Base-by-base conservation (phyloP, 2,797 vertebrate genomes). In the Typhlichthys subterraneus region DNA sequence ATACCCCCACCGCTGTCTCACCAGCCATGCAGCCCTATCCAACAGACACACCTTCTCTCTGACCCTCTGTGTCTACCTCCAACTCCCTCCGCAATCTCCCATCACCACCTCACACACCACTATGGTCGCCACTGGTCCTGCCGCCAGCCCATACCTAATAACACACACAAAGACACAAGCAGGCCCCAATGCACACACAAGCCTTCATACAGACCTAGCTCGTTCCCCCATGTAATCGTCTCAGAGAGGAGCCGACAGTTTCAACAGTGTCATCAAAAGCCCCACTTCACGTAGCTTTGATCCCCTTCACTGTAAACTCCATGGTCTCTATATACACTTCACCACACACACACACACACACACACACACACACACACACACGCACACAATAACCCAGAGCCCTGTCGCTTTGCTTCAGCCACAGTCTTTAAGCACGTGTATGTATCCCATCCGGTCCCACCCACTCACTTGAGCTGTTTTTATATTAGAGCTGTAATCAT, bases 401-500 rank as follows among this genome's bases (percentile, higher is more conserved):
- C 68, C 66, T 85, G 81, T 86, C 67, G 56, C 84, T 88, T 85
- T 77, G 86, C 84, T 85, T 84, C 73, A 84, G 76, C 77, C 76
- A 70, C 80, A 79, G 73, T 75, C 79, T 77, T 88, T 89, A 85
- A 89, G 75, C 63, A 85, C 76, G 88, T 87, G 85, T 86, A 86
- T 82, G 82, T 83, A 84, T 89, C 84, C 82, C 57, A 82, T 86
- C 81, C 78, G 79, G 75, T 83, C 70, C 65, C 63, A 63, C 76
- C 77, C 73, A 82, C 69, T 19, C 72, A 79, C 82, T 84, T 81
- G 76, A 84, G 2, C 80, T 83, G 75, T 80, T 74, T 84, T 84
- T 89, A 89, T 87, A 92, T 91, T 91, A 91, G 75, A 86, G 90
- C 81, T 91, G 86, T 94, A 94, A 94, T 95, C 91, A 93, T 90